Conservation (phyloP, 2,888 invertebrate genomes). For the Coremacera marginata region DNA sequence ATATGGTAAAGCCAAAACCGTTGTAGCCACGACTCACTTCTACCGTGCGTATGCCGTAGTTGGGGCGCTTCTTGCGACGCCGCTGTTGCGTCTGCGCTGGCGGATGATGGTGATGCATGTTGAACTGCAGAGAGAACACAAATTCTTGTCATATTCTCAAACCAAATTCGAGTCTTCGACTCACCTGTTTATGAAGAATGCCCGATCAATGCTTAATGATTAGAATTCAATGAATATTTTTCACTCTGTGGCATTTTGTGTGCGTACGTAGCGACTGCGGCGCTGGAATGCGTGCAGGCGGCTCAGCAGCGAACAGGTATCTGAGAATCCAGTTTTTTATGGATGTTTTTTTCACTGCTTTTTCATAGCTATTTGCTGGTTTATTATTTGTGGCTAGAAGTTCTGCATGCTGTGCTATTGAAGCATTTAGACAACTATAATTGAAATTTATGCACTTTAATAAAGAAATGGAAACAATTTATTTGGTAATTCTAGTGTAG, state of each 20-base stretch:
- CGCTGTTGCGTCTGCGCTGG: conserved; percentile 65
- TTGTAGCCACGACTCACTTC: conserved; percentile 88
- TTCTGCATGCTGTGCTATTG: background rate
- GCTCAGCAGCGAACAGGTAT: too few relatives aligned
- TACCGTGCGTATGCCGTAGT: conserved; percentile 74
- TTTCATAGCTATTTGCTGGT: background rate
- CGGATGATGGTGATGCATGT: conserved; percentile 35
- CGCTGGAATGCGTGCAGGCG: conserved; percentile 16
- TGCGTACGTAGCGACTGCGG: background rate
- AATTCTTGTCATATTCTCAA: too few relatives aligned
- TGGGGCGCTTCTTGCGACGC: conserved; percentile 75
- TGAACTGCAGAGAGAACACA: background rate
- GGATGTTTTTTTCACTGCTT: background rate
- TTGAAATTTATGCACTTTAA: too few relatives aligned
- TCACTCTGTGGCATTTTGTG: background rate
- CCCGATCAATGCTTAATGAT: background rate
- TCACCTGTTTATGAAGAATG: background rate
- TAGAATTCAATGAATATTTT: conserved; percentile 1
- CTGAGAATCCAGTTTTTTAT: conserved; percentile 17
- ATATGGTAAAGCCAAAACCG: conserved; percentile 98
- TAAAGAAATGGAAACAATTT: too few relatives aligned
- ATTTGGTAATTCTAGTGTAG: too few relatives aligned
- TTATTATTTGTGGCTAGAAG: background rate
- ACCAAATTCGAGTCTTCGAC: background rate
- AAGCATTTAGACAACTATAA: too few relatives aligned